A percentile compares a stretch with the other conserved stretches of the same genome.
phyloP scores from a whole-genome alignment of 2,888 invertebrate species.

The Orgyia antiqua region DNA sequence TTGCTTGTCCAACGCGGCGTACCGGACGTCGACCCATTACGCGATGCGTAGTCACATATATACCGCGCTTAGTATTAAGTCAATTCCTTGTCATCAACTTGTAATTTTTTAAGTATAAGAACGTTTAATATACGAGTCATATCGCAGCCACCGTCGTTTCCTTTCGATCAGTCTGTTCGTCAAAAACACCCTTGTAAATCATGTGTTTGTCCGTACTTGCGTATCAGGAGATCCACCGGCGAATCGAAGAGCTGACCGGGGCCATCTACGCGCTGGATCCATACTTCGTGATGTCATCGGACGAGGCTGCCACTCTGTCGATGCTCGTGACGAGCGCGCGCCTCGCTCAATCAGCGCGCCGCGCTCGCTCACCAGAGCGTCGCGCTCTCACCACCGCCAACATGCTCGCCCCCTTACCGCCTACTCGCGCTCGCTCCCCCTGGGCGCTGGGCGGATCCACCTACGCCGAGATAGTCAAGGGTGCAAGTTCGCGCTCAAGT shows the following conservation, averaged over 20 bases:
- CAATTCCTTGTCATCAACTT: constrained; percentile 47
- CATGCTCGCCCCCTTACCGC: constrained; percentile 32
- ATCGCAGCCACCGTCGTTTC: constrained; percentile 64
- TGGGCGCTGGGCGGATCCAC: constrained; percentile 85
- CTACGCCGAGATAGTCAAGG: constrained; percentile 88
- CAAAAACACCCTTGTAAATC: constrained; percentile 61
- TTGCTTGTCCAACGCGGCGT: constrained; percentile 91
- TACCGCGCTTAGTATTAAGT: constrained; percentile 47
- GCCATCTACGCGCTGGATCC: constrained; percentile 88
- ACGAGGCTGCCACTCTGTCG: constrained; percentile 77
- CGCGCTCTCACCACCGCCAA: constrained; percentile 12
- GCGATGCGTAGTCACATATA: constrained; percentile 77
- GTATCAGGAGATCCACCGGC: constrained; percentile 84
- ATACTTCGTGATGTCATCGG: constrained; percentile 78
- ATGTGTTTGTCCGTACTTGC: constrained; percentile 75
- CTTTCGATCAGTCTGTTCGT: constrained; percentile 48
- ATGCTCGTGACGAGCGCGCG: constrained; percentile 66
- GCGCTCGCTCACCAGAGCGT: constrained; percentile 74
- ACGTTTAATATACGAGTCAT: constrained; percentile 61
- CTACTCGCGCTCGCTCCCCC: constrained; percentile 38
- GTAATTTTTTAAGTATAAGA: constrained; percentile 49
- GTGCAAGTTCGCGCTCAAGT: constrained; percentile 66
- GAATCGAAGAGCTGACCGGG: constrained; percentile 84
- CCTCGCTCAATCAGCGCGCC: constrained; percentile 41
- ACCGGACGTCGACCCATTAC: constrained; percentile 86